Base-by-base conservation (phyloP, 1,140 invertebrate species). In the Cheumatopsyche charites region DNA sequence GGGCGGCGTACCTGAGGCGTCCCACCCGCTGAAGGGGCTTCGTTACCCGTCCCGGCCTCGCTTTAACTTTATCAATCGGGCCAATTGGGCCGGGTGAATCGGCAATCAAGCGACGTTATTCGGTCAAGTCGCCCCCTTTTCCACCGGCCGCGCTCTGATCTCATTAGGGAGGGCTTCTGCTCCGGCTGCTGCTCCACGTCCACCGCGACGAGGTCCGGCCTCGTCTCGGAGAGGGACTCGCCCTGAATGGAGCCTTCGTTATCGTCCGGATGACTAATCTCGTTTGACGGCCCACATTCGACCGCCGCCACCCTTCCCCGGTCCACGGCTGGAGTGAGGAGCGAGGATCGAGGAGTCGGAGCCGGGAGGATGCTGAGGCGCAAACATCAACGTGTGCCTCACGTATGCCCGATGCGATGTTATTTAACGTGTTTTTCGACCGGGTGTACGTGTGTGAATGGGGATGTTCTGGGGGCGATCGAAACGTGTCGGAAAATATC, bases 41-140 rank as follows among this genome's bases (percentile, higher is more conserved):
- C 82, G 83, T 84, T 84, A 84, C 73, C 79, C 78, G 78, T 79
- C 78, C 29, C 78, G 77, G 78, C 77, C 75, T 73, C 62, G 75
- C 61, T 76, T 76, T 75, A 74, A 74, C 78, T 78, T 78, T 82
- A 82, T 84, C 82, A 84, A 84, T 84, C 83, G 83, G 78, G 81
- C 79, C 83, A 83, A 84, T 84, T 82, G 83, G 70, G 66, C 81
- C 80, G 79, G 65, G 80, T 84, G 82, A 83, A 83, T 84, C 82
- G 82, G 81, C 82, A 84, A 84, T 84, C 82, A 84, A 79, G 79
- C 77, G 69, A 73, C 73, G 73, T 76, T 76, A 76, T 76, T 75
- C 74, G 76, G 75, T 72, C 73, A 76, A 73, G 69, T 76, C 73
- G 69, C 68, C 62, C 76, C 21, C 55, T 52, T 70, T 70, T 67